Base-by-base conservation (phyloP, 2,888 invertebrate genomes). In the Rhamnusium bicolor region DNA sequence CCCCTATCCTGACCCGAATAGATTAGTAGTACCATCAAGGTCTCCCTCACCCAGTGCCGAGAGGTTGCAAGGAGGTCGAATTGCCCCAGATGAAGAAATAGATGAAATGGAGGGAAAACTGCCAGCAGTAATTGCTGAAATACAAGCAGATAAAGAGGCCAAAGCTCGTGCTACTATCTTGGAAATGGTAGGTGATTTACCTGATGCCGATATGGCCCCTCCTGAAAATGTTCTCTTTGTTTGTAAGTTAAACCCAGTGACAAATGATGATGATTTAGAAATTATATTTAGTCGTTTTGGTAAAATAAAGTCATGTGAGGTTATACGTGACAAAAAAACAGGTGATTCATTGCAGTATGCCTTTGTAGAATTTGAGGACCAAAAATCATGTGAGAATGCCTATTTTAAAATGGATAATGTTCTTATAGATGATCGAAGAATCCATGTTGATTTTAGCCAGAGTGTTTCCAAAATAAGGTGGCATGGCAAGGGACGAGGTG, bases 351-450 rank as follows among this genome's bases (percentile, higher is more conserved):
- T 99, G 69, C 99, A 99, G 85, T 99, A 99, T 89, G 99, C 99
- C 0, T 99, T 99, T 87, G 96, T 99, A 71, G 99, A 99, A 88
- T 99, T 99, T 90, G 95, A 94, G 75, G 94, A 97, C 66, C 92
- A 93, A 78, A 95, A 96, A 84, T 92, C 96, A 0, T 99, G 99
- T 89, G 99, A 99, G 89, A 95, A 96, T 82, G 99, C 99, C 0
- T 99, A 96, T 88, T 98, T 99, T 85, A 99, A 99, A 90, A 99
- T 99, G 99, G 99, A 99, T 87, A 99, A 99, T 90, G 99, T 99
- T 0, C 90, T 99, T 5, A 99, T 99, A 82, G 99, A 99, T 89
- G 99, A 99, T 86, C 91, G 99, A 24, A 91, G 99, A 77, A 99
- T 99, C 84, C 99, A 99, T 89, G 99, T 99, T 0, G 99, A 99